Evolutionary conservation across 1,140 invertebrate species (phyloP), one percentile per base, ranked within the genome.

Genomic region (Nasonia giraulti): DNA sequence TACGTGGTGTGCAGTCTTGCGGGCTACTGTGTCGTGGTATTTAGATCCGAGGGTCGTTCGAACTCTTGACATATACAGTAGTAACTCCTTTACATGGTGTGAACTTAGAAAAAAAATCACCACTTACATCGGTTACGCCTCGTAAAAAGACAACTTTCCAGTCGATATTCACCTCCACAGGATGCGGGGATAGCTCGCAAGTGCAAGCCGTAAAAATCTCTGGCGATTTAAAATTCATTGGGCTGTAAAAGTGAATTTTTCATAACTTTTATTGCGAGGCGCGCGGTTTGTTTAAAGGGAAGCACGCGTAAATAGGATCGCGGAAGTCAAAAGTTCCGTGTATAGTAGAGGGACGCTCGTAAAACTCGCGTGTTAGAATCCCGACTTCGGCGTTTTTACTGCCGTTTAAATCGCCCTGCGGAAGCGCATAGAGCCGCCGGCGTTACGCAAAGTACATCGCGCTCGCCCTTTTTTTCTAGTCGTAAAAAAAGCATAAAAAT

Each of bases 401-500:
- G 66, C 44, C 20, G 23, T 27, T 37, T 73, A 80, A 80, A 80
- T 71, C 79, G 71, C 79, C 37, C 68, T 69, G 27, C n/a, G 23
- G 31, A 50, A n/a, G 31, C 12, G 55, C n/a, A 62, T 62, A 62
- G 6, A 7, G 33, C 12, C 17, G 33, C 33, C 33, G 33, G 33
- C 33, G 33, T 37, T 37, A 44, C 17, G 50, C 50, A 20, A 55
- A 76, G 23, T 76, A 27, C n/a, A 50, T 37, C 17, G 8, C 27
- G 69, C 14, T n/a, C 6, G 77, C 77, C 77, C 33, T 69, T 71
- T 17, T 47, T n/a, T 27, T 14, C 37, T 10, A 62, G 33, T 50
- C 68, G 79, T 71, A 71, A 80, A 71, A 80, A 73, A 80, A 37
- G 20, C 17, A 68, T 68, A 68, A 69, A 80, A 68, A 80, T 79